Conservation (phyloP, 2,888 invertebrate genomes). For the Microplitis deprimator region DNA sequence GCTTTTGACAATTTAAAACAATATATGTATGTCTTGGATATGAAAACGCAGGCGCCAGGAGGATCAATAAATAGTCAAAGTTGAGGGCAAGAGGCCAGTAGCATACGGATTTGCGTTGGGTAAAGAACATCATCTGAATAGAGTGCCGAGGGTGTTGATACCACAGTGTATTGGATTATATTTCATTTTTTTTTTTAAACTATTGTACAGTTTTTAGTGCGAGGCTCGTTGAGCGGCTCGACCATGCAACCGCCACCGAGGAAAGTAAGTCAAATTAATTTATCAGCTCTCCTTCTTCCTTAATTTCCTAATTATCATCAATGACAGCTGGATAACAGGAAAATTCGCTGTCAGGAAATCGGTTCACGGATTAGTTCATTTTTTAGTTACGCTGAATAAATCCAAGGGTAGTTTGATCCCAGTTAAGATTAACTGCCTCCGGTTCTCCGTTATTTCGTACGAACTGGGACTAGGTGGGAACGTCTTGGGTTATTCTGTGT, state of each 20-base stretch:
- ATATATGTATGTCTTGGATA: conserved; percentile 38
- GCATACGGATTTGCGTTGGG: conserved; percentile 65
- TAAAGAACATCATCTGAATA: conserved; percentile 45
- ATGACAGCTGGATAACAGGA: too few relatives aligned
- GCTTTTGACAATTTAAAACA: conserved; percentile 34
- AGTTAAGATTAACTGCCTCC: too few relatives aligned
- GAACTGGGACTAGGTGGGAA: too few relatives aligned
- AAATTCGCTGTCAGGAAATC: too few relatives aligned
- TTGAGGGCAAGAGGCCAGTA: conserved; percentile 68
- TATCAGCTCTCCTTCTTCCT: neutral
- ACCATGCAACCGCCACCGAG: conserved; percentile 89
- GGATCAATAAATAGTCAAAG: conserved; percentile 68
- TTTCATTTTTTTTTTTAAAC: neutral
- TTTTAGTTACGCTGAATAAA: too few relatives aligned
- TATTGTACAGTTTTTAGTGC: conserved; percentile 54
- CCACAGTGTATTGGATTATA: conserved; percentile 41
- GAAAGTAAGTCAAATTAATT: conserved; percentile 77
- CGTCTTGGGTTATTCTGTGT: too few relatives aligned
- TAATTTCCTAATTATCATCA: neutral
- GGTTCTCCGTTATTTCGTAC: too few relatives aligned
- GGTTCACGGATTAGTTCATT: too few relatives aligned
- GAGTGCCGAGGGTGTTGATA: neutral
- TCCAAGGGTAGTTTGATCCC: too few relatives aligned
- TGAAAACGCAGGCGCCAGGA: conserved; percentile 65
- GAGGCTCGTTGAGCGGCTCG: conserved; percentile 64